Conservation (phyloP, 2,797 vertebrate species). For the Urocyon cinereoargenteus region DNA sequence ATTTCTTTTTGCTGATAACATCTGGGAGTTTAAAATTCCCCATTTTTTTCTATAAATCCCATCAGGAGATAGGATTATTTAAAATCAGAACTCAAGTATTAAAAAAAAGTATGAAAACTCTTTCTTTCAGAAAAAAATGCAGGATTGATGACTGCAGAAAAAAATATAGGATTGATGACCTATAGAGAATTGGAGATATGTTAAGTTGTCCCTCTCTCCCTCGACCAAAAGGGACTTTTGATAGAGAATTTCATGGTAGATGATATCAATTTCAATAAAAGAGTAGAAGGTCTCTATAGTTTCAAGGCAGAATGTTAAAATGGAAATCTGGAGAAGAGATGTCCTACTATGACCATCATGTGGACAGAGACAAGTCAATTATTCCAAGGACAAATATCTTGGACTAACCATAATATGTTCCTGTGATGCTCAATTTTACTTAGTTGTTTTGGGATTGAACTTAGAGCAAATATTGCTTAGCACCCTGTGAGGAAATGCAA, state of each 20-base stretch:
- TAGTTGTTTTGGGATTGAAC: background rate
- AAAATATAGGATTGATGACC: background rate
- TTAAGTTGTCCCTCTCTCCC: background rate
- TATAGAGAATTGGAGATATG: background rate
- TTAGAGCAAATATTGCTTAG: background rate
- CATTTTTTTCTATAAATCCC: background rate
- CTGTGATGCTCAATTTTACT: background rate
- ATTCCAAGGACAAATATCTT: background rate
- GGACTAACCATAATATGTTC: background rate
- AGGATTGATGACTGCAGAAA: background rate
- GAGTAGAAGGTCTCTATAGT: background rate
- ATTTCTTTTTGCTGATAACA: background rate
- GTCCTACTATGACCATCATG: background rate
- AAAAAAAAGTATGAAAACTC: background rate
- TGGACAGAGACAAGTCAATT: background rate
- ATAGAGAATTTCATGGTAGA: background rate
- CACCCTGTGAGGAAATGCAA: background rate
- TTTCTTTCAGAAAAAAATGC: background rate
- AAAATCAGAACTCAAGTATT: background rate
- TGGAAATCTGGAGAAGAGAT: background rate
- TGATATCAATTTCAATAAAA: background rate
- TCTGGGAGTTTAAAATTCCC: background rate
- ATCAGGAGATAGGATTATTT: background rate
- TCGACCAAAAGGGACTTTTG: background rate
- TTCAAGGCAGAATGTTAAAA: background rate